Evolutionary conservation across 2,113 vertebrate genomes (phyloP).

Genomic region (Rhinoderma darwinii): DNA sequence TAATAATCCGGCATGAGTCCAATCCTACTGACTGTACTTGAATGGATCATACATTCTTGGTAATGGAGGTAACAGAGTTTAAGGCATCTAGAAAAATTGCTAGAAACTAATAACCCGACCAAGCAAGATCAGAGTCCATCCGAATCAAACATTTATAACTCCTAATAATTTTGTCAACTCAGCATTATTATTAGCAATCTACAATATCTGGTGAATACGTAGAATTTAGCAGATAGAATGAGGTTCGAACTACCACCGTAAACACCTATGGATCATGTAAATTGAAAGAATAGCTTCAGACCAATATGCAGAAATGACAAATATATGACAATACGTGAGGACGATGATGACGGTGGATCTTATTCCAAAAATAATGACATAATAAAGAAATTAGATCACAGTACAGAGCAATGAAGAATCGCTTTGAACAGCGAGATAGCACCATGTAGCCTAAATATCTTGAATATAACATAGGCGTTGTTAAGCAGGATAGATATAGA

Average conservation of each 20-base stretch:
- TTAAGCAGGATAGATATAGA: no score
- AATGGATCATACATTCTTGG: background rate
- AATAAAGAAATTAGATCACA: no score
- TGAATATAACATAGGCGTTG: no score
- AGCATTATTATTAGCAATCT: background rate
- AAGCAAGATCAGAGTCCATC: background rate
- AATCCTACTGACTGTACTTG: background rate
- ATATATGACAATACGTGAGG: no score
- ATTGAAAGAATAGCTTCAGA: background rate
- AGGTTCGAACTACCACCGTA: background rate
- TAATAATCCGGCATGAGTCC: background rate
- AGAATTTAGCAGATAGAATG: background rate
- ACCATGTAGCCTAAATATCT: no score
- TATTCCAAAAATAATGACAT: no score
- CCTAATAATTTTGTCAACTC: background rate
- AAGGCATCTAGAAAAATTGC: background rate
- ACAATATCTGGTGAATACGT: background rate
- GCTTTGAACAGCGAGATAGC: no score
- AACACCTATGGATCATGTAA: background rate
- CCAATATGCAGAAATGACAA: no score
- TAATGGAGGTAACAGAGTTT: background rate
- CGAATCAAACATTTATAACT: background rate
- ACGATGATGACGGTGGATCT: no score
- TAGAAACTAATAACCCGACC: background rate
- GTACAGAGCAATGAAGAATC: no score